Percentiles rank a stretch among this genome's conserved stretches.
phyloP scores from a whole-genome alignment of 2,113 vertebrate species.

The Rutilus rutilus region DNA sequence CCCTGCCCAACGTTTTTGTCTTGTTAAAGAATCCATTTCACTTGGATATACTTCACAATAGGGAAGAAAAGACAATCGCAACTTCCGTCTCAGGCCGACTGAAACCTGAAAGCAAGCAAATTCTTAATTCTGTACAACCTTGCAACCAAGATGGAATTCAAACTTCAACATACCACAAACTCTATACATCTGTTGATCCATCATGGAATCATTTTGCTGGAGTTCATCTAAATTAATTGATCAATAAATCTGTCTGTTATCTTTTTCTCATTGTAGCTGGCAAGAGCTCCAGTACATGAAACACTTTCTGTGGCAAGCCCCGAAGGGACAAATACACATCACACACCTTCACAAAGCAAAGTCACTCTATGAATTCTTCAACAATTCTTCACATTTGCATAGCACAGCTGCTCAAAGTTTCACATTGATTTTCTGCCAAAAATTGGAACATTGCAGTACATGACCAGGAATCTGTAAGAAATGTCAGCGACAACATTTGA shows the following conservation, averaged over 20 bases:
- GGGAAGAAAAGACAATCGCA: no score
- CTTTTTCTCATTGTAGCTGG: neutral
- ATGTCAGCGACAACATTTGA: conserved; percentile 17
- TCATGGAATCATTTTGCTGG: conserved; percentile 5
- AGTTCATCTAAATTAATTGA: neutral
- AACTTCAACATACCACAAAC: neutral
- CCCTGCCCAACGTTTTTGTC: no score
- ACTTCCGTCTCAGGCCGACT: no score
- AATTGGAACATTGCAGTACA: neutral
- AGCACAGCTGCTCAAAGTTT: conserved; percentile 12
- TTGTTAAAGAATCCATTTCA: no score
- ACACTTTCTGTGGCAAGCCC: conserved; percentile 3
- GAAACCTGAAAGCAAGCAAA: no score
- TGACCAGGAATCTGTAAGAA: neutral
- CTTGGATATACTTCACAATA: no score
- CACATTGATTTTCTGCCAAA: conserved; percentile 12
- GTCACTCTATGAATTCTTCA: neutral
- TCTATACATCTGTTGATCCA: neutral
- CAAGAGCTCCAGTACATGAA: neutral
- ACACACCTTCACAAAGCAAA: neutral
- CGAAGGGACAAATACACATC: conserved; percentile 10
- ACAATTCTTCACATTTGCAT: neutral
- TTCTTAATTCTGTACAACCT: neutral
- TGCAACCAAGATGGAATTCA: neutral
- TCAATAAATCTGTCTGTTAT: neutral